A percentile compares a stretch with the other conserved stretches of the same genome.
phyloP scores from a whole-genome alignment of 2,797 vertebrate genomes.

The Rhinella marina region DNA sequence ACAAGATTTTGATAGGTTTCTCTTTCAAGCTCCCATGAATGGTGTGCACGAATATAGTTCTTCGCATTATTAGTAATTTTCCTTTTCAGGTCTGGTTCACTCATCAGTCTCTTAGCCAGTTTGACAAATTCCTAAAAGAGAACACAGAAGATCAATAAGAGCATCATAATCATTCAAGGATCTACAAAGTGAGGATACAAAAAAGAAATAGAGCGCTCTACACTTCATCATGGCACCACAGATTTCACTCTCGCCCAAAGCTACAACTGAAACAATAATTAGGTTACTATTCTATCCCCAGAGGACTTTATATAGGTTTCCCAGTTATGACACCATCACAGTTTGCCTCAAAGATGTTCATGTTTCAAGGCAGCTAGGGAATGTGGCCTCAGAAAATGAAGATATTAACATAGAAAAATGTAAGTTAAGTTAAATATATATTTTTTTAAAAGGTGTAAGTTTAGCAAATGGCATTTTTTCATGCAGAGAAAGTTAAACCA shows the following conservation, averaged over 20 bases:
- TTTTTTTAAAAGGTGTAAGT: too few species aligned
- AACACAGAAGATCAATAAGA: slow-evolving; percentile 36
- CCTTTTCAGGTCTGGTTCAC: slow-evolving; percentile 75
- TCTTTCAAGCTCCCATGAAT: slow-evolving; percentile 80
- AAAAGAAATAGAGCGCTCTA: background rate
- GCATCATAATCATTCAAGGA: slow-evolving; percentile 17
- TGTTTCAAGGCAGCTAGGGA: too few species aligned
- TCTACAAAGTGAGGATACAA: slow-evolving; percentile 10
- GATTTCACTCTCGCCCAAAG: background rate
- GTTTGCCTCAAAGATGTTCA: too few species aligned
- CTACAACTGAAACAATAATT: background rate
- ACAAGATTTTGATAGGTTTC: slow-evolving; percentile 83
- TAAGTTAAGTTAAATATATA: too few species aligned
- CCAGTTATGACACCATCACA: too few species aligned
- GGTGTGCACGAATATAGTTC: slow-evolving; percentile 76
- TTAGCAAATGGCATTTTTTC: too few species aligned
- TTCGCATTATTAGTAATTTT: slow-evolving; percentile 79
- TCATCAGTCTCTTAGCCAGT: slow-evolving; percentile 82
- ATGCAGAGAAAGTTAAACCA: too few species aligned
- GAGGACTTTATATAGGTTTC: too few species aligned
- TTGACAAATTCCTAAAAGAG: slow-evolving; percentile 86
- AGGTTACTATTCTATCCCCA: too few species aligned
- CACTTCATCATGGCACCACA: background rate
- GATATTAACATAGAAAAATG: too few species aligned
- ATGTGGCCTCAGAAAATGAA: too few species aligned